Evolutionary conservation across 1,140 invertebrate genomes (phyloP).

Genomic region (Phymastichus coffea): DNA sequence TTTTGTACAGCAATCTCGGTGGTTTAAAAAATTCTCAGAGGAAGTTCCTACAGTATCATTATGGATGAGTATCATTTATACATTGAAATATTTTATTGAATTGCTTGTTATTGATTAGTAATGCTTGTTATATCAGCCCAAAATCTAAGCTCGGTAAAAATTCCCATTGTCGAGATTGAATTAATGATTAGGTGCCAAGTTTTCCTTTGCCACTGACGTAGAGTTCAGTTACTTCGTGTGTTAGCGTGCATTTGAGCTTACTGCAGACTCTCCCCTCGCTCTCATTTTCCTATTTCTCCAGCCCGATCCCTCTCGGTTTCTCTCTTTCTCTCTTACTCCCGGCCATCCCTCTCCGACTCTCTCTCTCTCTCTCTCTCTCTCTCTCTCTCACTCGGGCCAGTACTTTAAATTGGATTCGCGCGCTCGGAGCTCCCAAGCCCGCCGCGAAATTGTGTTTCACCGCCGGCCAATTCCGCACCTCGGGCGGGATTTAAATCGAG

Average conservation of each 20-base stretch:
- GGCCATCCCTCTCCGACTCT: constrained; percentile 11
- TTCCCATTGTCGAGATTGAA: constrained; percentile 32
- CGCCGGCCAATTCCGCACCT: constrained; percentile 40
- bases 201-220: constrained; percentile 28
- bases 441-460: constrained; percentile 45
- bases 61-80: no score
- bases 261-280: neutral
- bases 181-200: constrained; percentile 34
- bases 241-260: constrained; percentile 12
- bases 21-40: no score
- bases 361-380: constrained; percentile 18
- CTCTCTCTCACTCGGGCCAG: no score
- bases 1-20: no score
- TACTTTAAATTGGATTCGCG: constrained; percentile 46
- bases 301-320: neutral
- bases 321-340: neutral
- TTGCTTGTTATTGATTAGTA: no score
- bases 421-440: constrained; percentile 33
- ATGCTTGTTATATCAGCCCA: no score
- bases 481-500: constrained; percentile 44
- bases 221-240: no score
- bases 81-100: no score
- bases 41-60: no score
- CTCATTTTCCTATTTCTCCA: constrained; percentile 4
- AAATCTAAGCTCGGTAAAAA: no score